Base-by-base conservation (phyloP, 1,140 invertebrate species). In the Patella vulgata region DNA sequence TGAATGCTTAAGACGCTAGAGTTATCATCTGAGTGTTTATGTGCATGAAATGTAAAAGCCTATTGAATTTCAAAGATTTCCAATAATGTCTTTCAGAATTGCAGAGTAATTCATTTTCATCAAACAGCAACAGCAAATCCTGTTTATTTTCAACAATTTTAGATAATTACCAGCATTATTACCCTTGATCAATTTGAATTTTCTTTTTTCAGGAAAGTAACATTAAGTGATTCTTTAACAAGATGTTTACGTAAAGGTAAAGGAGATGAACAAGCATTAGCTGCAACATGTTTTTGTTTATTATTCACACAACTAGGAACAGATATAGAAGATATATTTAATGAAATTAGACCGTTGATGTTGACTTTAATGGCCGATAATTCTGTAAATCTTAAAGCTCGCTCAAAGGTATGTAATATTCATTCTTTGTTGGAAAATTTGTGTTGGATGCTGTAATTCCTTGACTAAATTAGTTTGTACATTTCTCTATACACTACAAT, bases 291-390 rank as follows among this genome's bases (percentile, higher is more conserved):
- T 30, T 89, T 92, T 11, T 88, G 90, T 6, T 73, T 96, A 21
- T 80, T 97, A 0, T 91, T 92, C 68, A 85, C 96, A n/a, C 94
- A 97, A 82, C 86, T 96, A 66, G 92, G 92, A 5, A 81, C 89
- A 43, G 85, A 88, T 28, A 87, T 88, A 23, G 90, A 93, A 74
- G 79, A 83, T 17, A 82, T 92, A 8, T 91, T 87, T 55, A 83
- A 83, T 48, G 84, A 86, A 21, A 77, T 91, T 31, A 86, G 87
- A 68, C 87, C 89, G 9, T 81, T 87, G 23, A 75, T 93, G 0
- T 70, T 87, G n/a, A 85, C 84, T 5, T 80, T 88, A 1, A 81
- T 89, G 17, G 82, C 86, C 58, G 91, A 93, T 80, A 87, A 87
- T 51, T 87, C 89, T 0, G 87, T 88, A 14, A 72, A 85, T 27